These are phyloP conservation scores for Goniozus legneri DNA, from an alignment of 1,140 invertebrate species.

Conservation along the genomic window DNA sequence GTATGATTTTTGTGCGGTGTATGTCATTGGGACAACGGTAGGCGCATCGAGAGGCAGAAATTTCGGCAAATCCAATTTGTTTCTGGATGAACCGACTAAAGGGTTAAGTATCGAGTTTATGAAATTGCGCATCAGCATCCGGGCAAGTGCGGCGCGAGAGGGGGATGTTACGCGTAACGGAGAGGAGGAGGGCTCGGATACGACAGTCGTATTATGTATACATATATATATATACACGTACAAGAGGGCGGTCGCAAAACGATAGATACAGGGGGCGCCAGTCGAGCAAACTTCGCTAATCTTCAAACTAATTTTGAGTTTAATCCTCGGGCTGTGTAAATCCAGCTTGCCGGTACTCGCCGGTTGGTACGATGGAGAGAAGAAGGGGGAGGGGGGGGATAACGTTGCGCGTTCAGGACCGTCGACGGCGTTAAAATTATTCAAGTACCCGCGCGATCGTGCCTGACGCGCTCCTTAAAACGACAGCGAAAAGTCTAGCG, in stretches of 20 bases:
- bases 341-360: constrained; percentile 5
- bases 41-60: too few species aligned
- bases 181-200: too few species aligned
- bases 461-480: neutral
- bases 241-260: neutral
- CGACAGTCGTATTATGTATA: too few species aligned
- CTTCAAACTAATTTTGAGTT: constrained; percentile 35
- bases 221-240: too few species aligned
- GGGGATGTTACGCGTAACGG: too few species aligned
- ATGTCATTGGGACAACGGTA: too few species aligned
- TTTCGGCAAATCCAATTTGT: neutral
- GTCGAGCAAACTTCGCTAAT: constrained; percentile 32
- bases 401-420: neutral
- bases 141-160: neutral
- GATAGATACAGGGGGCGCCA: constrained; percentile 10
- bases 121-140: neutral
- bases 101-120: neutral
- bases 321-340: constrained; percentile 27
- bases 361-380: too few species aligned
- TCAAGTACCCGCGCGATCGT: neutral
- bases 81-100: neutral
- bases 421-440: constrained; percentile 12
- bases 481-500: neutral
- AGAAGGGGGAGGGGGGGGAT: neutral
- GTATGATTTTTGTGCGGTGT: too few species aligned